Percentiles rank a stretch among this genome's conserved stretches.
These are phyloP conservation scores for Drosophila melanosoma DNA, from an alignment of 2,888 invertebrate genomes.

Conservation along the genomic window DNA sequence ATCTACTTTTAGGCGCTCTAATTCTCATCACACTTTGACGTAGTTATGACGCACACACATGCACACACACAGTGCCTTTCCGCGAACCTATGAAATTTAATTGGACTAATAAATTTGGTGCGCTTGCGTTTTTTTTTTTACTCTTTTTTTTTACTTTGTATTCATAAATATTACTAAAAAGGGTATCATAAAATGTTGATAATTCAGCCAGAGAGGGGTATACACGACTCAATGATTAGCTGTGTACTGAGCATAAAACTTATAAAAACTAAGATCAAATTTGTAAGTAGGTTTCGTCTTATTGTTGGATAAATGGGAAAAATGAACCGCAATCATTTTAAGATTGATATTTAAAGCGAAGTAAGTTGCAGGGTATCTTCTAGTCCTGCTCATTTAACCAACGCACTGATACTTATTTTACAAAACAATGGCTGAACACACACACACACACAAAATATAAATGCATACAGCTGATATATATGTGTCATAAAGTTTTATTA, in stretches of 20 bases:
- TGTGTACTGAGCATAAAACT: background rate
- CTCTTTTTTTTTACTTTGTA: conserved; percentile 43
- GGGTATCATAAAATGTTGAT: conserved; percentile 15
- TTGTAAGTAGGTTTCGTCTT: background rate
- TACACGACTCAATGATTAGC: background rate
- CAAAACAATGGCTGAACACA: conserved; percentile 58
- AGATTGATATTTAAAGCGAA: background rate
- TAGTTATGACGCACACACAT: conserved; percentile 48
- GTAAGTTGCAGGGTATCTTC: conserved; percentile 21
- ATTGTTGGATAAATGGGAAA: background rate
- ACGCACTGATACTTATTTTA: conserved; percentile 38
- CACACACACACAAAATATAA: conserved; percentile 17
- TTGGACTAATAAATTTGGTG: conserved; percentile 73
- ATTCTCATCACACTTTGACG: conserved; percentile 56
- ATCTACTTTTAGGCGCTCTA: conserved; percentile 58
- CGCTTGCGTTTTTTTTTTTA: conserved; percentile 33
- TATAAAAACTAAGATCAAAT: background rate
- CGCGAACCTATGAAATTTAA: conserved; percentile 75
- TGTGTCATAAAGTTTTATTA: conserved; percentile 79
- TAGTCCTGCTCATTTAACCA: background rate
- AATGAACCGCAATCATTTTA: background rate
- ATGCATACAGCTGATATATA: conserved; percentile 61
- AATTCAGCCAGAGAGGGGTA: background rate
- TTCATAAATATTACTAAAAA: conserved; percentile 16
- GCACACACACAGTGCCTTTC: conserved; percentile 26